phyloP scores from a whole-genome alignment of 2,888 invertebrate genomes.

The Uloborus plumipes region DNA sequence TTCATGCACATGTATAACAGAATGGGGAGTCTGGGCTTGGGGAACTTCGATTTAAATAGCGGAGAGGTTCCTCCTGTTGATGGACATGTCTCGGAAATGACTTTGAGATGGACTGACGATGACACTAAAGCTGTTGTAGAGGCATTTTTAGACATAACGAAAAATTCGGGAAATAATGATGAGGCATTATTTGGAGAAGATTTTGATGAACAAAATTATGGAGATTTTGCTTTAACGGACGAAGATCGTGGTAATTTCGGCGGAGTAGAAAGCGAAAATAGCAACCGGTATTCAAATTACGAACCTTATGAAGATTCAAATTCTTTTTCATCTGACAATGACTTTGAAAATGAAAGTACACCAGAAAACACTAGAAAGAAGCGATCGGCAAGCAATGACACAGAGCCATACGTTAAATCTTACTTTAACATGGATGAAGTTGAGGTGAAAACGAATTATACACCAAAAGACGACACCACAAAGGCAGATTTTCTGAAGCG shows the following conservation, averaged over 20 bases:
- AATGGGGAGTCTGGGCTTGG: conserved; percentile 43
- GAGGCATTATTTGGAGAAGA: too few species aligned
- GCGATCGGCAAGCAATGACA: neutral
- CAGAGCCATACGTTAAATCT: neutral
- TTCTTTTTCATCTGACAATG: too few species aligned
- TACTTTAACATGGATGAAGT: neutral
- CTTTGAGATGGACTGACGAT: conserved; percentile 52
- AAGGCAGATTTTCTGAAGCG: neutral
- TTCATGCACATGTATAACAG: conserved; percentile 52
- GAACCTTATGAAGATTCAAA: too few species aligned
- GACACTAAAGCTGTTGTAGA: conserved; percentile 36
- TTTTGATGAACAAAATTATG: too few species aligned
- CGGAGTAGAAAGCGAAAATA: too few species aligned
- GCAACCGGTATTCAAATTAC: too few species aligned
- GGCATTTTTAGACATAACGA: neutral
- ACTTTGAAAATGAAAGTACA: too few species aligned
- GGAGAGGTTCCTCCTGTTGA: conserved; percentile 1
- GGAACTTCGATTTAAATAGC: conserved; percentile 18
- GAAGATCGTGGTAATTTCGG: too few species aligned
- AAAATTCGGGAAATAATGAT: too few species aligned
- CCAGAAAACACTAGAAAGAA: neutral
- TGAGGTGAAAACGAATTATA: conserved; percentile 9
- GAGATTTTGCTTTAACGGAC: too few species aligned
- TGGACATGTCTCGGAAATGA: conserved; percentile 39
- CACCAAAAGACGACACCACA: neutral